Evolutionary conservation across 2,797 vertebrate species (phyloP), one percentile per base, ranked within the genome.

Genomic region (Peromyscus eremicus): DNA sequence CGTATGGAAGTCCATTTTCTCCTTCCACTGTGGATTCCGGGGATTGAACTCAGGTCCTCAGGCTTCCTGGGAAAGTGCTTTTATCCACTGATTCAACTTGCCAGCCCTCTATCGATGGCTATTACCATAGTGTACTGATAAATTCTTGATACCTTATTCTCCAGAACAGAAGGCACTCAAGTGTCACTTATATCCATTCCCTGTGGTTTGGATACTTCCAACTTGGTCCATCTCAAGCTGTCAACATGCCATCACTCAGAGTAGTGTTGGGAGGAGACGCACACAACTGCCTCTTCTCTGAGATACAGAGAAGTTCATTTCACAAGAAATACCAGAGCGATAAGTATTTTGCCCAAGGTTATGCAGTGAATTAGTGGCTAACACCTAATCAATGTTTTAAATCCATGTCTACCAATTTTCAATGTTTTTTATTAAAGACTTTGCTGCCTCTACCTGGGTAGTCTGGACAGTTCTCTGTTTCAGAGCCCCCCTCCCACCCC

Each of bases 381-480:
- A 13, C 9, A 75, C 25, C 60, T 92, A 34, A 68, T 62, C 32
- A 73, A 57, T 73, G 25, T 79, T 90, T 95, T 82, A 96, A 89
- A 77, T 46, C 55, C 16, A 93, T 37, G 68, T 37, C 55, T 85
- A 55, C 86, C 37, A 73, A 34, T 73, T 89, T 76, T 76, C 55
- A 57, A 57, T 73, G 88, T 19, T 87, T 70, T 13, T 14, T 86
- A 57, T 93, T 11, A 8, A 95, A 86, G 76, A 71, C 8, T 32
- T 5, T 32, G 25, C 14, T 81, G 32, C 17, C 4, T 64, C 68
- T 23, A n/a, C 68, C 40, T 88, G 52, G 75, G 32, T 46, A 55
- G 52, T 19, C 12, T 23, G 32, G 27, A 43, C 76, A 81, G 55
- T 70, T 93, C 1, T 85, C 16, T n/a, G 75, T 88, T 95, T 92